Conservation (phyloP, 1,140 invertebrate species). For the Hycleus cichorii region DNA sequence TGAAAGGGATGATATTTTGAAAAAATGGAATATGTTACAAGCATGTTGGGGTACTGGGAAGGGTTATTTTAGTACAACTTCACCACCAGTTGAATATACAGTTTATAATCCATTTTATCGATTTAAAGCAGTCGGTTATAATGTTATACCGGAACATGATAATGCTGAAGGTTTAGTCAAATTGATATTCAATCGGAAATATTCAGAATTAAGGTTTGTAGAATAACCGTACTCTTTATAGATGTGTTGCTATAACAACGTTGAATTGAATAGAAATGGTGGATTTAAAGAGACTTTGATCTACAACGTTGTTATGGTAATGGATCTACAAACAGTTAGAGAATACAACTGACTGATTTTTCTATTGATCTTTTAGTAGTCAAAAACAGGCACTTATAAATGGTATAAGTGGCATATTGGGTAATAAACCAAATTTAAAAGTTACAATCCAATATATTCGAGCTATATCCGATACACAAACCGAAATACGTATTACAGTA, state of each 20-base stretch:
- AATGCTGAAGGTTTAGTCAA: conserved; percentile 83
- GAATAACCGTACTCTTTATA: not conserved
- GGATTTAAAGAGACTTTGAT: too few relatives aligned
- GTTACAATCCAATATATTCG: conserved; percentile 71
- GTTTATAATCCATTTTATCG: conserved; percentile 85
- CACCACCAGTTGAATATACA: conserved; percentile 71
- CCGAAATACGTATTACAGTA: conserved; percentile 53
- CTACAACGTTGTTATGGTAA: too few relatives aligned
- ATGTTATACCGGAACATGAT: conserved; percentile 69
- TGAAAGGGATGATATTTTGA: conserved; percentile 83
- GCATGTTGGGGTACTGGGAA: conserved; percentile 81
- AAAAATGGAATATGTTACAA: conserved; percentile 90
- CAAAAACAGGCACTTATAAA: conserved; percentile 67
- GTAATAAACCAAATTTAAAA: conserved; percentile 75
- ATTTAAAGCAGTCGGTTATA: conserved; percentile 90
- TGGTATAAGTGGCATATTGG: conserved; percentile 60
- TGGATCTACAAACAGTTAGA: too few relatives aligned
- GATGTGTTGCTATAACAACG: not conserved
- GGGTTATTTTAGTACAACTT: conserved; percentile 68
- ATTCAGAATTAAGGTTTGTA: conserved; percentile 53
- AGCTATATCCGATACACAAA: conserved; percentile 64
- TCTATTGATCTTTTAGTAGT: conserved; percentile 39
- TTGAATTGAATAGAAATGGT: too few relatives aligned
- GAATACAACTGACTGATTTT: too few relatives aligned
- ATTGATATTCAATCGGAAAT: conserved; percentile 72